Percentiles rank a stretch among this genome's conserved stretches.
Evolutionary conservation across 2,797 vertebrate species (phyloP).

Genomic region (Ibycter americanus): DNA sequence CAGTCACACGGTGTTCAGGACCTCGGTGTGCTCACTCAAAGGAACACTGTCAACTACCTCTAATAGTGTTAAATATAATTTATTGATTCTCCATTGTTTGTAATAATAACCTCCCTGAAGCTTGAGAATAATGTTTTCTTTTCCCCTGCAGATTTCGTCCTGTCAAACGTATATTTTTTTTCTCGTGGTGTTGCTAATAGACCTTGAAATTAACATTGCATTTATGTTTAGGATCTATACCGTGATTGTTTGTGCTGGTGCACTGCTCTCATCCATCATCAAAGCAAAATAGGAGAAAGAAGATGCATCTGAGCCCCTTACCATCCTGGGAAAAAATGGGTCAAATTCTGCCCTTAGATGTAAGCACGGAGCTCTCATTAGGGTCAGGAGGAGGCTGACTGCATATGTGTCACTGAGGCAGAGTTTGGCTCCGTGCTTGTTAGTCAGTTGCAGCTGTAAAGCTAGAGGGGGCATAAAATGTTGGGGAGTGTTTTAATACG

Average conservation of each 20-base stretch:
- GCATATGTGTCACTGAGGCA: background rate
- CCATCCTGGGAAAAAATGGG: background rate
- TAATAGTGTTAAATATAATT: constrained; percentile 62
- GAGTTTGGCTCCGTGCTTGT: background rate
- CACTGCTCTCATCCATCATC: constrained; percentile 24
- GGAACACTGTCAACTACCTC: constrained; percentile 65
- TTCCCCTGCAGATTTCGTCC: constrained; percentile 57
- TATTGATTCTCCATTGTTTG: constrained; percentile 69
- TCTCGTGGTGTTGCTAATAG: constrained; percentile 48
- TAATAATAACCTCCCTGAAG: constrained; percentile 58
- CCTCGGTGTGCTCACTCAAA: constrained; percentile 58
- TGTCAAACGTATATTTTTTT: constrained; percentile 46
- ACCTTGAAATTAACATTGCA: constrained; percentile 70
- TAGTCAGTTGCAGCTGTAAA: background rate
- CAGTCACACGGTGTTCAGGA: constrained; percentile 51
- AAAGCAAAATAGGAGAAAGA: constrained; percentile 26
- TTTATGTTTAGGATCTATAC: constrained; percentile 24
- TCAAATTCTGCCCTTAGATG: background rate
- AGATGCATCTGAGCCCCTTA: constrained; percentile 30
- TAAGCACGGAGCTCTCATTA: background rate
- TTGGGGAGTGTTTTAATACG: background rate
- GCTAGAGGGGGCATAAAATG: background rate
- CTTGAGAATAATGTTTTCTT: constrained; percentile 64
- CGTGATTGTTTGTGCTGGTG: background rate
- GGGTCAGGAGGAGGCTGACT: background rate